These are phyloP conservation scores for Cantharis nigra DNA, from an alignment of 2,888 invertebrate species.

Conservation along the genomic window DNA sequence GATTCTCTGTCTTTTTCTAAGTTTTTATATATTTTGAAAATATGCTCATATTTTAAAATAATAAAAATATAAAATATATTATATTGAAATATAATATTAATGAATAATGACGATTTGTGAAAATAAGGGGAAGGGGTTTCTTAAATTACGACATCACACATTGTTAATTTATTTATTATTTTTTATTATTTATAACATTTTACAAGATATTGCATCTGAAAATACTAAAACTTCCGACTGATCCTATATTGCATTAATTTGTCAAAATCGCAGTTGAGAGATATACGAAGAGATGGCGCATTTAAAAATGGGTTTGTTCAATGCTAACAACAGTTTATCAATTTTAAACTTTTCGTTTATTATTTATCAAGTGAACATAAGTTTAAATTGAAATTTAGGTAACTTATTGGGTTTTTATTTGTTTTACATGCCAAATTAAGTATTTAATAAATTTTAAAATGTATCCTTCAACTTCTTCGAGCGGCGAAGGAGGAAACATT, in stretches of 20 bases:
- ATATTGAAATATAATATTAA: no score
- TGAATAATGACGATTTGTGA: no score
- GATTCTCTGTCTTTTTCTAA: no score
- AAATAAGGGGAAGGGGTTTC: no score
- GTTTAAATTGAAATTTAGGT: not conserved
- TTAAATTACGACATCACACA: no score
- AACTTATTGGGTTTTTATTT: not conserved
- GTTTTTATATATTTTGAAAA: no score
- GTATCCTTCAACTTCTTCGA: conserved; percentile 31
- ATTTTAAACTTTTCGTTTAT: not conserved
- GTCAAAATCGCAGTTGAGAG: not conserved
- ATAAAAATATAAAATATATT: no score
- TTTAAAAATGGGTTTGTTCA: not conserved
- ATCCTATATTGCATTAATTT: not conserved
- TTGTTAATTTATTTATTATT: no score
- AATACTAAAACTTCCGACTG: not conserved
- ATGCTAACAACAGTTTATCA: not conserved
- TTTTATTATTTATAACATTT: no score
- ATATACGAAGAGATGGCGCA: not conserved
- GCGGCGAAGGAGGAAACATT: conserved; percentile 23
- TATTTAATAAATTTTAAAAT: conserved; percentile 12
- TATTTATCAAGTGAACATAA: not conserved
- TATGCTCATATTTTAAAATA: no score
- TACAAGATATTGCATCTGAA: no score
- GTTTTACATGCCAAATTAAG: not conserved